Conservation (phyloP, 2,113 vertebrate genomes). For the Strigops habroptila region DNA sequence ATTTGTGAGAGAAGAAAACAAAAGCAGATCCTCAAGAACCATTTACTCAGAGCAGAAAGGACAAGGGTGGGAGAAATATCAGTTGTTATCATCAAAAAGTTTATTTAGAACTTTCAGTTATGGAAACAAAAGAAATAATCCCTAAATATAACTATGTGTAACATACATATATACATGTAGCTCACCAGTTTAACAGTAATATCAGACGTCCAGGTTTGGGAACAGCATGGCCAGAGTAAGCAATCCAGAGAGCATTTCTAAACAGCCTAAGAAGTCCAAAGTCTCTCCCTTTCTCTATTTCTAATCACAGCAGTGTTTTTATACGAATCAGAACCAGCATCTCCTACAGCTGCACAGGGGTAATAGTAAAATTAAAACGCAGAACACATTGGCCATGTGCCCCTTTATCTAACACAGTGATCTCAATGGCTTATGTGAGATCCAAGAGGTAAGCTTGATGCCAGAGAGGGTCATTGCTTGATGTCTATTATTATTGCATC, state of each 20-base stretch:
- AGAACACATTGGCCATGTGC: accelerated
- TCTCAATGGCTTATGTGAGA: neutral
- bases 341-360: neutral
- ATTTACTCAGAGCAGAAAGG: neutral
- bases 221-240: neutral
- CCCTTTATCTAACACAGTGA: neutral
- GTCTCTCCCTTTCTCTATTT: neutral
- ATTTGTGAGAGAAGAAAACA: neutral
- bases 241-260: neutral
- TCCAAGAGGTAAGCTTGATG: neutral
- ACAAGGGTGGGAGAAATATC: neutral
- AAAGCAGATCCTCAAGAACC: neutral
- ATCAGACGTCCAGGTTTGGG: neutral
- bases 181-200: neutral
- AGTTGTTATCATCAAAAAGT: neutral
- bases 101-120: slow-evolving; percentile 34
- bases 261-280: neutral
- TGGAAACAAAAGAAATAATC: neutral
- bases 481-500: neutral
- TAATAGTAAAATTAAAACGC: neutral
- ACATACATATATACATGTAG: neutral
- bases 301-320: neutral
- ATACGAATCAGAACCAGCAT: neutral
- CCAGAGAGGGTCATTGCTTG: neutral
- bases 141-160: neutral